These are phyloP conservation scores for Paracentrotus lividus DNA, from an alignment of 53 echinoderm and acorn worm genomes.

Conservation along the genomic window DNA sequence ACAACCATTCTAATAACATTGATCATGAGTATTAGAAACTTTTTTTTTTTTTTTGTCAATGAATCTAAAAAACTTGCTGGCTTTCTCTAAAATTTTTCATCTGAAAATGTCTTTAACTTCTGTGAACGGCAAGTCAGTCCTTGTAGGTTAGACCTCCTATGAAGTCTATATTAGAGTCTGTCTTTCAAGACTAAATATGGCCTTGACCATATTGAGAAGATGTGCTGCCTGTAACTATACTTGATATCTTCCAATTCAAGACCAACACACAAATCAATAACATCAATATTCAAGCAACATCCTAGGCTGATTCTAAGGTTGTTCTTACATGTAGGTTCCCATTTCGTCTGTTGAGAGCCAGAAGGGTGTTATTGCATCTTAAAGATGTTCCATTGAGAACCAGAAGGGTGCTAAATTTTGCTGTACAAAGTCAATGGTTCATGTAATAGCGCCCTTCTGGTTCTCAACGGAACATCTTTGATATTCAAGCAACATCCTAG, in stretches of 20 bases:
- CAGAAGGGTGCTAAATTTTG: no score
- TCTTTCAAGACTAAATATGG: neutral
- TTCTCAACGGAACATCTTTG: neutral
- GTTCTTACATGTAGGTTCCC: neutral
- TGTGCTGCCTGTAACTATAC: neutral
- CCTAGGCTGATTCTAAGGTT: neutral
- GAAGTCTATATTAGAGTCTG: slow-evolving; percentile 27
- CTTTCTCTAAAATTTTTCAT: no score
- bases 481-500: neutral
- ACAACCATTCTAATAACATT: no score
- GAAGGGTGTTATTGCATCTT: neutral
- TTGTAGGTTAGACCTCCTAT: no score
- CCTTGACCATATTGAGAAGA: neutral
- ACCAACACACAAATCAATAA: neutral
- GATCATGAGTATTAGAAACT: no score
- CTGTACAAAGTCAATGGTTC: no score
- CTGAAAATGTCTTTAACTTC: no score
- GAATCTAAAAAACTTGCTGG: no score
- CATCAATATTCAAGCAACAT: neutral
- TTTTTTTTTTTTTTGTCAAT: no score
- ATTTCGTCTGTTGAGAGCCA: neutral
- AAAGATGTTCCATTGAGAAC: no score
- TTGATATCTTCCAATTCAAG: neutral
- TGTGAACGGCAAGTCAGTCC: no score
- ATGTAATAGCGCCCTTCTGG: no score